Percentiles rank a stretch among this genome's conserved stretches.
These are phyloP conservation scores for Gastracanthus pulcherrimus DNA, from an alignment of 2,888 invertebrate genomes.

Conservation along the genomic window DNA sequence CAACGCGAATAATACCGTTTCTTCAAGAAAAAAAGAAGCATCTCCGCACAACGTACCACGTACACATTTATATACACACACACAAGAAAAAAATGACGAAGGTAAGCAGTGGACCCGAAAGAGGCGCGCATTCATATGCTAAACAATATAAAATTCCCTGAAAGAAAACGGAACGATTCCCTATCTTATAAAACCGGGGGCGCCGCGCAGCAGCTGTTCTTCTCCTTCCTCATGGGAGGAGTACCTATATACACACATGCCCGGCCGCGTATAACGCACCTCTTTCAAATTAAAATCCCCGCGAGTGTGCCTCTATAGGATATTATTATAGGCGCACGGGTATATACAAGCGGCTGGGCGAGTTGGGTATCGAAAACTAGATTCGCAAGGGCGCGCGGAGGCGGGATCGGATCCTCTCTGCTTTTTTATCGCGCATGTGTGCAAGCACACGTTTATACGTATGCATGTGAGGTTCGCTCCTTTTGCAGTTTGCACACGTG, in stretches of 20 bases:
- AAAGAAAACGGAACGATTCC: conserved; percentile 70
- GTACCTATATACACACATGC: not conserved
- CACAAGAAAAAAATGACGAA: not conserved
- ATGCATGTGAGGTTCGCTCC: too few species aligned
- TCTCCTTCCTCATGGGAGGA: not conserved
- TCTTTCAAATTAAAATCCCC: conserved; percentile 34
- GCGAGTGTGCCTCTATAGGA: too few species aligned
- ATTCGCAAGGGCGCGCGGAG: conserved; percentile 10
- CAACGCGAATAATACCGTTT: too few species aligned
- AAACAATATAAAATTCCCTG: conserved; percentile 74
- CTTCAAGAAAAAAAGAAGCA: too few species aligned
- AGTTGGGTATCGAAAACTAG: conserved; percentile 22
- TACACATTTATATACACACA: not conserved
- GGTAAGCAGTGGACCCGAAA: not conserved
- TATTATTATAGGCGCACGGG: too few species aligned
- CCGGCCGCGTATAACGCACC: not conserved
- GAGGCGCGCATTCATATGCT: conserved; percentile 57
- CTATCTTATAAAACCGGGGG: conserved; percentile 64
- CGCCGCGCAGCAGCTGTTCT: conserved; percentile 33
- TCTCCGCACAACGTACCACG: not conserved
- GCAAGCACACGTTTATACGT: not conserved
- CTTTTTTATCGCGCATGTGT: not conserved
- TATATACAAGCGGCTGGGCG: too few species aligned
- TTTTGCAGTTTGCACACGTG: too few species aligned
- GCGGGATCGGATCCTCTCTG: not conserved